Evolutionary conservation across 2,888 invertebrate genomes (phyloP).

Genomic region (Trichacis sp.): DNA sequence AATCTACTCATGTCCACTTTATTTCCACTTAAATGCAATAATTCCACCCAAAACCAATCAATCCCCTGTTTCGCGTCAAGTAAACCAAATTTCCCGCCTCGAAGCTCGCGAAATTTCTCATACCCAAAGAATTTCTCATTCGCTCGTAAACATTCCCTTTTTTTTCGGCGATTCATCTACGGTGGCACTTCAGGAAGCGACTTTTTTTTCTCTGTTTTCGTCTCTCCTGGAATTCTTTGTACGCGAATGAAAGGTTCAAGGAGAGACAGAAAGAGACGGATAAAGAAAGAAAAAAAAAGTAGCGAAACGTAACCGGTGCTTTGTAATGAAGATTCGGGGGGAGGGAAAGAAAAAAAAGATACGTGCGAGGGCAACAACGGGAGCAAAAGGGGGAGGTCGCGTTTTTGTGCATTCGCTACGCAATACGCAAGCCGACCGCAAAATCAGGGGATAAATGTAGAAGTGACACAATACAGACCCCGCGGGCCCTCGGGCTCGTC

Average conservation of each 20-base stretch:
- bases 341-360: constrained; percentile 7
- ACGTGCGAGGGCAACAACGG: no score
- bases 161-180: constrained; percentile 16
- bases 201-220: constrained; percentile 7
- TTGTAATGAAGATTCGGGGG: constrained; percentile 24
- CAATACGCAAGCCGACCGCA: constrained; percentile 69
- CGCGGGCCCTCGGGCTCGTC: constrained; percentile 41
- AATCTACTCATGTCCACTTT: no score
- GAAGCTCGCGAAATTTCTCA: no score
- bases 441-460: constrained; percentile 68
- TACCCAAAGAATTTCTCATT: no score
- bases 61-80: no score
- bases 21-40: no score
- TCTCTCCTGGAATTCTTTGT: constrained; percentile 34
- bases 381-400: constrained; percentile 40
- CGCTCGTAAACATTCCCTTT: constrained; percentile 25
- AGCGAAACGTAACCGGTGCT: constrained; percentile 36
- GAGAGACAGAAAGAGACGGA: constrained; percentile 6
- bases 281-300: constrained; percentile 15
- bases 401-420: constrained; percentile 63
- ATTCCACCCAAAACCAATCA: no score
- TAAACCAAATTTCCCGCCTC: no score
- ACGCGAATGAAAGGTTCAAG: constrained; percentile 12
- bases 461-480: constrained; percentile 55
- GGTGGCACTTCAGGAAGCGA: constrained; percentile 12